Conservation (phyloP, 2,888 invertebrate species). For the Agrypnus murinus region DNA sequence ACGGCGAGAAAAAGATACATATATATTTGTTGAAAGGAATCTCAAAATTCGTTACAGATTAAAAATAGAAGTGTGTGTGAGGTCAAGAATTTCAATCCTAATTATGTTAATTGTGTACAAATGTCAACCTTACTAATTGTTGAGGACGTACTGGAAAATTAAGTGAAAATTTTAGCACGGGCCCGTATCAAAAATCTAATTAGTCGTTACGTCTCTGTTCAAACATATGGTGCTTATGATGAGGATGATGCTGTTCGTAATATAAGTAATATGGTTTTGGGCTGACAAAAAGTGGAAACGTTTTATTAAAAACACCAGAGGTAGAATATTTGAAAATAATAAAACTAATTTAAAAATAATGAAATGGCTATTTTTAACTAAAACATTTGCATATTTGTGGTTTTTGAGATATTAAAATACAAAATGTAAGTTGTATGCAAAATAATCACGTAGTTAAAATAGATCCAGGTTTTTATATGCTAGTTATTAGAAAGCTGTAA, state of each 20-base stretch:
- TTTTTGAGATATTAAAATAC: too few species aligned
- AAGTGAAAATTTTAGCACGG: slow-evolving; percentile 60
- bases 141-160: slow-evolving; percentile 50
- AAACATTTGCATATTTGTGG: not conserved
- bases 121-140: slow-evolving; percentile 50
- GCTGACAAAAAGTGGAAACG: too few species aligned
- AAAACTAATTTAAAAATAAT: not conserved
- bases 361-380: too few species aligned
- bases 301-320: not conserved
- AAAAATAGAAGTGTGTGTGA: slow-evolving; percentile 53
- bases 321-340: slow-evolving; percentile 1
- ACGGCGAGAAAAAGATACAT: not conserved
- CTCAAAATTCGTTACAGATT: slow-evolving; percentile 38
- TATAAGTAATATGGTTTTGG: too few species aligned
- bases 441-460: too few species aligned
- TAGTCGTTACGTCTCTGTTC: slow-evolving; percentile 41
- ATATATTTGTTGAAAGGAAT: not conserved
- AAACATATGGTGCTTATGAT: slow-evolving; percentile 35
- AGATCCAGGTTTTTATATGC: too few species aligned
- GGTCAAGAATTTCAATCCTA: slow-evolving; percentile 54
- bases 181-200: slow-evolving; percentile 65
- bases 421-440: too few species aligned
- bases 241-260: too few species aligned
- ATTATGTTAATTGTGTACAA: slow-evolving; percentile 52
- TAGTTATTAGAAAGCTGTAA: too few species aligned